Evolutionary conservation across 2,888 invertebrate genomes (phyloP), one percentile per base, ranked within the genome.

Genomic region (Tenodera sinensis): DNA sequence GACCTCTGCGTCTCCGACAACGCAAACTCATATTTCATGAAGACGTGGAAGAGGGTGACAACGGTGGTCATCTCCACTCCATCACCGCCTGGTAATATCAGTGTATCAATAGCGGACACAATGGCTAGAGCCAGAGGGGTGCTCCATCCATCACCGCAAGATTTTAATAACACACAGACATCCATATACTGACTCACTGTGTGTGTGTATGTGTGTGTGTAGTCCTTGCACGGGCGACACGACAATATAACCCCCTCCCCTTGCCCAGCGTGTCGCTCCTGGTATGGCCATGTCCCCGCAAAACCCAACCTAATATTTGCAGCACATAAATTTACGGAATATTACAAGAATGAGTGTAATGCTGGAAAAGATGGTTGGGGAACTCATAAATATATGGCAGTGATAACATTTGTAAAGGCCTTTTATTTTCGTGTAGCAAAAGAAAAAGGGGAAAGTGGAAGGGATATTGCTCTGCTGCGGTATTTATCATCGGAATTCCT

Each of bases 301-400:
- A 93, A 92, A 92, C 92, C 92, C 92, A 91, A 93, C 93, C 93
- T 94, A 94, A 94, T 94, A 94, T 94, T 94, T 92, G 93, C 91
- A 92, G 93, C 93, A 94, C 94, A 94, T 94, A 94, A 94, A 94
- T 94, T 94, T 93, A 93, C 93, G 93, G 93, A 94, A 94, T 93
- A 93, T 93, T 93, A 93, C 93, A 93, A 93, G 93, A 94, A 93
- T 93, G 93, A 93, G 93, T 93, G 93, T 93, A 93, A 93, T 92
- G 93, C 89, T 87, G 90, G 90, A 90, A 90, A 90, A 90, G 90
- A 89, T 86, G 90, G 90, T 89, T 71, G 90, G 90, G 90, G 90
- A 91, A 91, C 91, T 92, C 93, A 93, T 93, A 93, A 93, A 93
- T 93, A 93, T 93, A 93, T 93, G 93, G 92, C 93, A 91, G 92